Evolutionary conservation across 2,888 invertebrate genomes (phyloP).

Genomic region (Drosophila niveifrons): DNA sequence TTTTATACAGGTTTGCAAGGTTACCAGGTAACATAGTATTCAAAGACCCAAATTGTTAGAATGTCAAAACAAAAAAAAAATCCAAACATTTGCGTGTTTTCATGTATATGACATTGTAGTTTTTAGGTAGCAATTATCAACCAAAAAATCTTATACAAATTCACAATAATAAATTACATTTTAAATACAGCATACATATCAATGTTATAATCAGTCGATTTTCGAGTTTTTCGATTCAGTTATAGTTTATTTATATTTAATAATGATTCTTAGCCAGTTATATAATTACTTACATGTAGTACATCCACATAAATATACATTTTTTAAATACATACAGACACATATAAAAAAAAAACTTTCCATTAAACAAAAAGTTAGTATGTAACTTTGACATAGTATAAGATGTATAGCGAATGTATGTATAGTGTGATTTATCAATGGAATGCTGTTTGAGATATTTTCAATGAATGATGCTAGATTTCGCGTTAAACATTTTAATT

Average conservation of each 20-base stretch:
- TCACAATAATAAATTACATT: constrained; percentile 29
- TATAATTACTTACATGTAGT: constrained; percentile 53
- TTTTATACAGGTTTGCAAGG: constrained; percentile 42
- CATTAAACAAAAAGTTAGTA: constrained; percentile 2
- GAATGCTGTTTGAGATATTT: constrained; percentile 25
- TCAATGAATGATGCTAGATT: constrained; percentile 20
- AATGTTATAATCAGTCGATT: constrained; percentile 69
- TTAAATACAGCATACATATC: constrained; percentile 36
- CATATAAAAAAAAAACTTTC: constrained; percentile 21
- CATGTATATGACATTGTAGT: constrained; percentile 45
- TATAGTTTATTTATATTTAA: constrained; percentile 38
- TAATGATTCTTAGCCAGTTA: constrained; percentile 45
- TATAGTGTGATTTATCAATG: constrained; percentile 13
- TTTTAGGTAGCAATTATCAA: constrained; percentile 17
- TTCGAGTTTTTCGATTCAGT: constrained; percentile 53
- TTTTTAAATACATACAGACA: constrained; percentile 24
- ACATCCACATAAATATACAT: constrained; percentile 32
- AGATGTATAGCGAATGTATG: background rate
- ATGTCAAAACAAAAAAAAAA: constrained; percentile 22
- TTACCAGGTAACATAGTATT: constrained; percentile 60
- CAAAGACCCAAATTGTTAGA: constrained; percentile 33
- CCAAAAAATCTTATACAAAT: constrained; percentile 23
- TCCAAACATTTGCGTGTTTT: constrained; percentile 38
- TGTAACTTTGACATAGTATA: constrained; percentile 2
- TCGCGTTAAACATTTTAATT: background rate